Evolutionary conservation across 2,888 invertebrate species (phyloP), one percentile per base, ranked within the genome.

Genomic region (Lasioglossum calceatum): DNA sequence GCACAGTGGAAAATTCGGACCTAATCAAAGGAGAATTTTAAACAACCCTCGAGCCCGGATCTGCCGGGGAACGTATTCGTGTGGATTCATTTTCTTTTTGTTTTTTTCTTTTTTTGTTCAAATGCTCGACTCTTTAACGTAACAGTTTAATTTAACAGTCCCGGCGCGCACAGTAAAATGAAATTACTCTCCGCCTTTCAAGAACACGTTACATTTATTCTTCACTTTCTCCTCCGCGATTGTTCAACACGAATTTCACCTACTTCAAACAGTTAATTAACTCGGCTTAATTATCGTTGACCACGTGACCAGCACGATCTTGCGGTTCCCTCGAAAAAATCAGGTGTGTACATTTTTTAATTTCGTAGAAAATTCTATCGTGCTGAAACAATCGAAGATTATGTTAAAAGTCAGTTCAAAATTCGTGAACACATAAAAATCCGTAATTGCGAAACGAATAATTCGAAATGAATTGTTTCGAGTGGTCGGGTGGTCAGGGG

Each of bases 21-120:
- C n/a, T 71, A 71, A 71, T 71, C 42, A 71, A 71, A 71, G 71
- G 36, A 71, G 42, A 71, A 71, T 42, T 71, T 71, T n/a, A 44
- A 71, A 44, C 44, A 27, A 44, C 5, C 71, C 71, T 71, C 10
- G 42, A 42, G 19, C 23, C 39, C n/a, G n/a, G 36, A n/a, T 42
- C 8, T 14, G 23, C 14, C 44, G 44, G 7, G 71, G 5, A 44
- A 42, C n/a, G 4, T n/a, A 19, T 71, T n/a, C n/a, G 8, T 1
- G 67, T 39, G 19, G 7, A 19, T 27, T 27, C 27, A 14, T 12
- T 54, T 61, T 27, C n/a, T 61, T 27, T 5, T 70, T 61, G 27
- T 12, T 7, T 67, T 36, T 67, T 36, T 67, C 36, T 67, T 16
- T 70, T 70, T 54, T 54, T 23, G 50, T 70, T 23, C 39, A 39